Conservation (phyloP, 2,113 vertebrate genomes). For the Grallaria varia region DNA sequence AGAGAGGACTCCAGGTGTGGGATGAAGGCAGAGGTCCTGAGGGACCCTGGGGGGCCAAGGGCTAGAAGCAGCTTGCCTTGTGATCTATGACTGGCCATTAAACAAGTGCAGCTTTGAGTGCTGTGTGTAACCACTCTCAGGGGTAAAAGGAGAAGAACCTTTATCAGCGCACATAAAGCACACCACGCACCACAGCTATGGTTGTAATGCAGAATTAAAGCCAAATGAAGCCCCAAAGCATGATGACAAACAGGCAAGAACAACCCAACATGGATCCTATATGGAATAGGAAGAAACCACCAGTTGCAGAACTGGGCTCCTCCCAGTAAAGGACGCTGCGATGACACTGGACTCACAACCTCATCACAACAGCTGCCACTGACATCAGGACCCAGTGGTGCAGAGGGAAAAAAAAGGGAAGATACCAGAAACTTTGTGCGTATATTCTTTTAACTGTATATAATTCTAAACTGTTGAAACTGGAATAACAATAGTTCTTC, state of each 20-base stretch:
- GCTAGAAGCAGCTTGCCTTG: not conserved
- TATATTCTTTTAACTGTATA: not conserved
- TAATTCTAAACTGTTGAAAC: not conserved
- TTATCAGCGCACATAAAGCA: fast-evolving
- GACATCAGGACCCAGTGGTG: not conserved
- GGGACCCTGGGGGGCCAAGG: not conserved
- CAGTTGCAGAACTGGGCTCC: not conserved
- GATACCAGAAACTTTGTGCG: not conserved
- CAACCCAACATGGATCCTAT: not conserved
- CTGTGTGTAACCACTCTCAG: fast-evolving
- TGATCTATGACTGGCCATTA: not conserved
- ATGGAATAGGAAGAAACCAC: not conserved
- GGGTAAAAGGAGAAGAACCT: not conserved
- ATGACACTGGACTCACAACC: not conserved
- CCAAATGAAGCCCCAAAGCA: not conserved
- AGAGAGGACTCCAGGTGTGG: not conserved
- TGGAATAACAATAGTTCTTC: not conserved
- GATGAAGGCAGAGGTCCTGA: not conserved
- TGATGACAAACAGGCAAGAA: not conserved
- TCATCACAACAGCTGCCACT: not conserved
- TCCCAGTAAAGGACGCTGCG: not conserved
- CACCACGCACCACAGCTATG: not conserved
- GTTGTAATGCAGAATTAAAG: not conserved
- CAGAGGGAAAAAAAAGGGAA: not conserved
- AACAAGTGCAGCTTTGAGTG: not conserved